Evolutionary conservation across 2,888 invertebrate species (phyloP), one percentile per base, ranked within the genome.

Genomic region (Drosophila bunnanda): DNA sequence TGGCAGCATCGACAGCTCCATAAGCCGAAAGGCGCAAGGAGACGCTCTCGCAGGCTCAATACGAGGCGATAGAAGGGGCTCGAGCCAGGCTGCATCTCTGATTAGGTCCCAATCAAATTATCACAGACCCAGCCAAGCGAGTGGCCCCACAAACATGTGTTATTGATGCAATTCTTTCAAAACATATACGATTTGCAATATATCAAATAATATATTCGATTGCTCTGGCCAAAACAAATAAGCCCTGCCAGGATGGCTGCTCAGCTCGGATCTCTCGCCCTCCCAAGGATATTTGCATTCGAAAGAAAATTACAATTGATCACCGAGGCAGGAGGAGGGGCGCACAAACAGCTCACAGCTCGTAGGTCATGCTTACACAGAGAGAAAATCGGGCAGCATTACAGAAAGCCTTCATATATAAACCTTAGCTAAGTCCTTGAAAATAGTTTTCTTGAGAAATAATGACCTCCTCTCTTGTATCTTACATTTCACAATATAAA

Each of bases 281-380:
- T 34, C 15, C 39, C 50, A 50, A 38, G 58, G 72, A 59, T 88
- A 89, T 84, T 84, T 84, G 88, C 89, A 89, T 83, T 82, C 76
- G 78, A 89, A 88, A 79, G 88, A 82, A 89, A 82, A 88, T 89
- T 84, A 88, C 86, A 82, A 85, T 88, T 79, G 89, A 89, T 82
- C 86, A 88, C 71, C 74, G 79, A 70, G 58, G 53, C 4, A 32
- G 32, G 36, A 22, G 43, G 43, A 22, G 22, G 13, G 22, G 61
- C 32, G 36, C 48, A 61, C 70, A 80, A 72, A 78, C 60, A 78
- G 58, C 60, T 54, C 54, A 38, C 38, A 61, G 60, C 62, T 32
- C 32, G 22, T 32, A 59, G 60, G 38, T 38, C 15, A 15, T 20
- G 38, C 1, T 7, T 34, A 30, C 74, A 73, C 34, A 20, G 46